phyloP scores from a whole-genome alignment of 2,888 invertebrate species.

The Coremacera marginata region DNA sequence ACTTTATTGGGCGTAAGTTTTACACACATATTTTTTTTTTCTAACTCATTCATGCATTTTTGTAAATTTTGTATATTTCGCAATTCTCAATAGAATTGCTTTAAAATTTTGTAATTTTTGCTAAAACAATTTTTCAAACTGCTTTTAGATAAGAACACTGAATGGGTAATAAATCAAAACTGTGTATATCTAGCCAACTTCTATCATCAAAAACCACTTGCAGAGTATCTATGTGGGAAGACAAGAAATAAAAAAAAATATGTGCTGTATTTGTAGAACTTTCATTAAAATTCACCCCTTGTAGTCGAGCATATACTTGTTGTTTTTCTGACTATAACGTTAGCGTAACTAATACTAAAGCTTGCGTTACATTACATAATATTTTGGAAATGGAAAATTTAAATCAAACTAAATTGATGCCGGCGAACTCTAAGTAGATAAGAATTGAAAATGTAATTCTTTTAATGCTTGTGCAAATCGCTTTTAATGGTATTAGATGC shows the following conservation, averaged over 20 bases:
- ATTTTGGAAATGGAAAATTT: slow-evolving; percentile 27
- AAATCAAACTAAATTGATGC: slow-evolving; percentile 30
- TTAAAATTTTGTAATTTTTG: no score
- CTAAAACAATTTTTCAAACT: no score
- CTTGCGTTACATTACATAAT: slow-evolving; percentile 3
- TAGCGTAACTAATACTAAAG: slow-evolving; percentile 14
- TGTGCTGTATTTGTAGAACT: slow-evolving; percentile 33
- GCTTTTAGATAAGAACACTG: no score
- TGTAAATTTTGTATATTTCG: no score
- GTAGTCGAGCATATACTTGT: not conserved
- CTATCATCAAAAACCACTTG: not conserved
- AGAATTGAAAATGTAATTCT: slow-evolving; percentile 55
- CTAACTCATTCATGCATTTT: no score
- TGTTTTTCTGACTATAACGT: not conserved
- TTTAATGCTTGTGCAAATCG: slow-evolving; percentile 57
- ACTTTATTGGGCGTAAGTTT: no score
- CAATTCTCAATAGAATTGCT: no score
- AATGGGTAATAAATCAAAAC: slow-evolving; percentile 7
- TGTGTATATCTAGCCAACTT: not conserved
- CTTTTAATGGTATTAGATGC: slow-evolving; percentile 59
- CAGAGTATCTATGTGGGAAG: not conserved
- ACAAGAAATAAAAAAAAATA: no score
- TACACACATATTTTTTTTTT: no score
- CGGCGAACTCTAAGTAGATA: slow-evolving; percentile 24
- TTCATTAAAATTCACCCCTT: slow-evolving; percentile 52